Conservation (phyloP, 2,888 invertebrate species). For the Thera obeliscata region DNA sequence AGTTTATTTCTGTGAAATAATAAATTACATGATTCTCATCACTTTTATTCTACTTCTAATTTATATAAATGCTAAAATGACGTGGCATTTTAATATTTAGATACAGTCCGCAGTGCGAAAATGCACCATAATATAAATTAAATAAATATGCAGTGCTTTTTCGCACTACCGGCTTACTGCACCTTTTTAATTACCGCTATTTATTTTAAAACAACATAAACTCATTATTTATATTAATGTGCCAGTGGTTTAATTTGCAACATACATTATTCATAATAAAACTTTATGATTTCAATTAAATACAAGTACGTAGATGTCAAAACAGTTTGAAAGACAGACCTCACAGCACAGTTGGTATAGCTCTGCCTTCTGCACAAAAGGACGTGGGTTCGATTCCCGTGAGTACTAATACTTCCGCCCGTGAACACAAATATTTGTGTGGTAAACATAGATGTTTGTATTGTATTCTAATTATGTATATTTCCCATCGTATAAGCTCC, state of each 20-base stretch:
- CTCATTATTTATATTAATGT: constrained; percentile 6
- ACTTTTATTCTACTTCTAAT: constrained; percentile 32
- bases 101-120: constrained; percentile 13
- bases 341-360: too few relatives aligned
- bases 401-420: too few relatives aligned
- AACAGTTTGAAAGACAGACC: neutral
- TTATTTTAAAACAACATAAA: constrained; percentile 9
- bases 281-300: neutral
- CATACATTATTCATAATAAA: constrained; percentile 2
- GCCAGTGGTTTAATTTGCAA: neutral
- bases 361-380: too few relatives aligned
- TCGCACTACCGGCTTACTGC: constrained; percentile 1
- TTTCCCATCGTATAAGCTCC: too few relatives aligned
- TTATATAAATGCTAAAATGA: constrained; percentile 52
- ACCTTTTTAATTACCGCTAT: constrained; percentile 7
- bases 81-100: neutral
- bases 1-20: constrained; percentile 45
- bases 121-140: neutral
- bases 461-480: too few relatives aligned
- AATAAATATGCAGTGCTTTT: constrained; percentile 12
- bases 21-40: constrained; percentile 36
- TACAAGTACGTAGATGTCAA: neutral
- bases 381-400: too few relatives aligned
- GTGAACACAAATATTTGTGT: too few relatives aligned
- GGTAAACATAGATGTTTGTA: too few relatives aligned